Evolutionary conservation across 2,113 vertebrate species (phyloP), one percentile per base, ranked within the genome.

Genomic region (Cheilinus undulatus): DNA sequence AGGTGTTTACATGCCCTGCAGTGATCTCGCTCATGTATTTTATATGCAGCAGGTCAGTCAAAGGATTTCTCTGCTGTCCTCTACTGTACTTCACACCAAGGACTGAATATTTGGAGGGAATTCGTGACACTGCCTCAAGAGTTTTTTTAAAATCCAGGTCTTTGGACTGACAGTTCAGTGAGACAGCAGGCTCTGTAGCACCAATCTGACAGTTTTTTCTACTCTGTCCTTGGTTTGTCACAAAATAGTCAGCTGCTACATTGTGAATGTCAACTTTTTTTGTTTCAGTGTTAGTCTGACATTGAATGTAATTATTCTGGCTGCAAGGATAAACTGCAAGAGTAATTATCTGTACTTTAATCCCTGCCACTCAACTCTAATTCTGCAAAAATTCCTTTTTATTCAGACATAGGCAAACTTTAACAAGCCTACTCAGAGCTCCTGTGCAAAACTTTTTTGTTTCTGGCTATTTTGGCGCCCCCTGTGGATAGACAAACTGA

Each of bases 81-180:
- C 27, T 28, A 36, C 34, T 68, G 49, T 63, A 63, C 42, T 30
- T 69, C 66, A 8, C 84, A 56, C 27, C 26, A 30, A 13, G 50
- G 26, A 53, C n/a, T 54, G 49, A 15, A 68, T 62, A 46, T 80
- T 79, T 63, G 14, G 19, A 65, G 20, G 36, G 61, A 60, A 59
- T 69, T 62, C 68, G 23, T 68, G 61, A 59, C 20, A 69, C 50
- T 40, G 52, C 61, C 64, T 50, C 45, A n/a, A 57, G 26, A 38
- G 45, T 10, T 22, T 14, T 4, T 52, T 17, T 0, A 42, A 28
- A 0, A 42, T 17, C 2, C 23, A 24, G 51, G 22, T 43, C 23
- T 48, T 62, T 63, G 78, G 66, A 67, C 57, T 61, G 51, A 58
- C 19, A 23, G 72, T 82, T 82, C 65, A 76, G 28, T 40, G 50